Base-by-base conservation (phyloP, 2,888 invertebrate genomes). In the Chrysolina haemoptera region DNA sequence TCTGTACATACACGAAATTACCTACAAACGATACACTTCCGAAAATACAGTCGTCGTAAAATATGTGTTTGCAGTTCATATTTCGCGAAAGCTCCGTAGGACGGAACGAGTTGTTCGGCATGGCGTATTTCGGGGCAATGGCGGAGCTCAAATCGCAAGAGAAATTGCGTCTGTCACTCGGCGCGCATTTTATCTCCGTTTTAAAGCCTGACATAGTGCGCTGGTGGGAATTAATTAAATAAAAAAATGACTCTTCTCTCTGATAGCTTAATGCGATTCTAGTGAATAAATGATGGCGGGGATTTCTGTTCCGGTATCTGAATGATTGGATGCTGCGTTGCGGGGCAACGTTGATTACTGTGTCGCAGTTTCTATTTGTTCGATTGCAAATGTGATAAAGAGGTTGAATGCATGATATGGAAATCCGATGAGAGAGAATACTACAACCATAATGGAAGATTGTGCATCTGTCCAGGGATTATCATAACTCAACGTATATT, bases 191-290 rank as follows among this genome's bases (percentile, higher is more conserved):
- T 86, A 86, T 86, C 85, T 84, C 82, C 82, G 82, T 85, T 86
- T 86, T 86, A 87, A 87, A 87, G 85, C 86, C 82, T 86, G 86
- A 86, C 86, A 85, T 86, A 87, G 85, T 86, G 80, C 85, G 83
- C 85, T 84, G 85, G 84, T 84, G 84, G 84, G 85, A 87, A 87
- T 87, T 87, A 87, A 87, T 87, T 87, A 86, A 86, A 87, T 84
- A 83, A 85, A 86, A 82, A 85, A 86, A 85, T 84, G 81, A 82
- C 81, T 81, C 81, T 80, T 79, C 81, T 80, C 83, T 83, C 82
- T 82, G 86, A 86, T 85, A 85, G 85, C 86, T 85, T 85, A 86
- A 86, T 86, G 85, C 83, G 84, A 85, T 85, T 84, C 83, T 80
- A 80, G 83, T 84, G 85, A 85, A 86, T 86, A 85, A 86, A 85